phyloP scores from a whole-genome alignment of 1,140 invertebrate genomes.

The Macrocentrus cingulum region DNA sequence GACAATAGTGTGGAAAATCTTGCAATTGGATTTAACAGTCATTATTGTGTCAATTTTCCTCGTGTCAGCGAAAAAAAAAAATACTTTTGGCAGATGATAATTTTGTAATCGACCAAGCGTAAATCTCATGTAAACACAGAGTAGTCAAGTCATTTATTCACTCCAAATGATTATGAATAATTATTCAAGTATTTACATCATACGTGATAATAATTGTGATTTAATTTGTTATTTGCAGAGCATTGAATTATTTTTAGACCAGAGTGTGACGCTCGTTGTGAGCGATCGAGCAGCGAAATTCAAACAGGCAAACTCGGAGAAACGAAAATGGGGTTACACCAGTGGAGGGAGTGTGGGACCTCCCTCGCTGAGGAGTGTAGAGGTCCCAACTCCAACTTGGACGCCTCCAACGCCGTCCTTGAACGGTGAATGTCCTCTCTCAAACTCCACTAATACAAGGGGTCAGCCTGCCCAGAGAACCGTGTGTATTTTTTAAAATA shows the following conservation, averaged over 20 bases:
- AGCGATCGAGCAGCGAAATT: slow-evolving; percentile 59
- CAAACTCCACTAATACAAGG: slow-evolving; percentile 51
- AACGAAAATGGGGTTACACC: slow-evolving; percentile 51
- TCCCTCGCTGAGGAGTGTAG: slow-evolving; percentile 52
- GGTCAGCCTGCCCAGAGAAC: slow-evolving; percentile 55
- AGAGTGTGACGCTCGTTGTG: slow-evolving; percentile 62
- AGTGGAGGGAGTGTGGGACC: slow-evolving; percentile 53
- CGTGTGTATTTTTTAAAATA: slow-evolving; percentile 45
- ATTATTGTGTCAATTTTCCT: too few species aligned
- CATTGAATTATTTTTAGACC: slow-evolving; percentile 63
- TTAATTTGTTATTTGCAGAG: slow-evolving; percentile 47
- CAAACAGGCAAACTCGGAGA: slow-evolving; percentile 37
- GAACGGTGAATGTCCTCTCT: slow-evolving; percentile 53
- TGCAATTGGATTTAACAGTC: not conserved
- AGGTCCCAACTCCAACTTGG: slow-evolving; percentile 47
- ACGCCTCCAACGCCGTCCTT: slow-evolving; percentile 54
- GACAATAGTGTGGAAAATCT: not conserved
- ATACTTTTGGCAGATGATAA: not conserved
- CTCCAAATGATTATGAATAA: not conserved
- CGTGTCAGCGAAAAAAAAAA: too few species aligned
- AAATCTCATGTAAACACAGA: not conserved
- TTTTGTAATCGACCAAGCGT: not conserved
- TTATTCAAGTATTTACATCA: not conserved
- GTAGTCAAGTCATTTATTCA: not conserved
- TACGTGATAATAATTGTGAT: slow-evolving; percentile 9